Percentiles rank a stretch among this genome's conserved stretches.
Conservation (phyloP, 2,113 vertebrate genomes). For the Psilopsiagon aurifrons region DNA sequence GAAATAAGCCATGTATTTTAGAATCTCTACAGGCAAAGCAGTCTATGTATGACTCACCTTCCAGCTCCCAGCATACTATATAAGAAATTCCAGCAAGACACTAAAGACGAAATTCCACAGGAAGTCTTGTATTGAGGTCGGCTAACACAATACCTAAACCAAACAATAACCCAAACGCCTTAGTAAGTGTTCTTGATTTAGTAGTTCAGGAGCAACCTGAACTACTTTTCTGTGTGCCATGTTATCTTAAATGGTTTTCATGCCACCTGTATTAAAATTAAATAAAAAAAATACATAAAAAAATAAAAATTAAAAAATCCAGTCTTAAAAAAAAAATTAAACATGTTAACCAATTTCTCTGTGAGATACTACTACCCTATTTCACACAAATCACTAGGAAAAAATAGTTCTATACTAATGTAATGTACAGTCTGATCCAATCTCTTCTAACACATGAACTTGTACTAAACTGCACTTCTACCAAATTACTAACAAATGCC, state of each 20-base stretch:
- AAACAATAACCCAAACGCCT: not conserved
- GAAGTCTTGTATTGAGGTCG: constrained; percentile 98
- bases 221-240: not conserved
- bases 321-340: not conserved
- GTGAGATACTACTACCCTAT: not conserved
- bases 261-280: not conserved
- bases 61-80: constrained; percentile 95
- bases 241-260: not conserved
- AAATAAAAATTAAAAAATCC: not conserved
- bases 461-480: not conserved
- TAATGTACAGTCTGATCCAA: not conserved
- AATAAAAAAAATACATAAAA: not conserved
- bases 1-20: not conserved
- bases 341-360: not conserved
- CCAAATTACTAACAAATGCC: not conserved
- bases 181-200: not conserved
- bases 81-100: constrained; percentile 98
- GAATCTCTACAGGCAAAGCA: not conserved
- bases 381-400: not conserved
- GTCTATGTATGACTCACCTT: constrained; percentile 75
- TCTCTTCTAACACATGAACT: not conserved
- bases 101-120: constrained; percentile 95
- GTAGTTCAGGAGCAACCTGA: not conserved
- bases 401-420: not conserved
- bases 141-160: constrained; percentile 94